A percentile compares a stretch with the other conserved stretches of the same genome.
Conservation (phyloP, 1,140 invertebrate species). For the Drosophila ananassae region DNA sequence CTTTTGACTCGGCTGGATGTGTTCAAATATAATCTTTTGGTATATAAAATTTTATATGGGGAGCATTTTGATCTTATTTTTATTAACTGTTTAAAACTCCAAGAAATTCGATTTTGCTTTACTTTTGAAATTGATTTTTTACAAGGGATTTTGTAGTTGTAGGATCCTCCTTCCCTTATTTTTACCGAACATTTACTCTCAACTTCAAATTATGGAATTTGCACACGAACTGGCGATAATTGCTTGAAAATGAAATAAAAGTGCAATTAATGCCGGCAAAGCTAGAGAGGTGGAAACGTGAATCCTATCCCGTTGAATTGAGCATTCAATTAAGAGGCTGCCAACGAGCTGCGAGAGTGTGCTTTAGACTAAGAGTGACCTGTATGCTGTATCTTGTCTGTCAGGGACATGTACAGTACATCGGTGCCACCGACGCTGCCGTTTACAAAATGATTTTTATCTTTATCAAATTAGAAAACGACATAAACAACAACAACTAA, state of each 20-base stretch:
- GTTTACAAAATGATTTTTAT: conserved; percentile 81
- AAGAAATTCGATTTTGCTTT: too few species aligned
- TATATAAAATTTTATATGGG: too few species aligned
- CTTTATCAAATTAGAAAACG: conserved; percentile 69
- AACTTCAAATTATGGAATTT: conserved; percentile 66
- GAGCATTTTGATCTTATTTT: too few species aligned
- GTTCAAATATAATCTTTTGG: conserved; percentile 15
- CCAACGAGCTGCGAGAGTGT: conserved; percentile 33
- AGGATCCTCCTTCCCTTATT: background rate
- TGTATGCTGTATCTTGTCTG: conserved; percentile 1
- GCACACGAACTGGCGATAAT: conserved; percentile 78
- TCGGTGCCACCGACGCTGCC: conserved; percentile 49
- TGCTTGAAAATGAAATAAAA: conserved; percentile 80
- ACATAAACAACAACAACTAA: conserved; percentile 32
- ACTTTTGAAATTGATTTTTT: too few species aligned
- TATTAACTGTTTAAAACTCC: too few species aligned
- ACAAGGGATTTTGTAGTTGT: background rate
- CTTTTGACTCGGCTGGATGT: conserved; percentile 59
- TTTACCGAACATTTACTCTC: background rate
- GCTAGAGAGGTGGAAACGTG: conserved; percentile 24
- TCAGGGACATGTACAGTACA: conserved; percentile 47
- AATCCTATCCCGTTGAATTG: conserved; percentile 56
- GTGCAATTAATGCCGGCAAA: conserved; percentile 75
- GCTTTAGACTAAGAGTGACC: conserved; percentile 29
- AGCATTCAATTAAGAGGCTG: conserved; percentile 74